Evolutionary conservation across 2,888 invertebrate genomes (phyloP), one percentile per base, ranked within the genome.

Genomic region (Ectemnius lituratus): DNA sequence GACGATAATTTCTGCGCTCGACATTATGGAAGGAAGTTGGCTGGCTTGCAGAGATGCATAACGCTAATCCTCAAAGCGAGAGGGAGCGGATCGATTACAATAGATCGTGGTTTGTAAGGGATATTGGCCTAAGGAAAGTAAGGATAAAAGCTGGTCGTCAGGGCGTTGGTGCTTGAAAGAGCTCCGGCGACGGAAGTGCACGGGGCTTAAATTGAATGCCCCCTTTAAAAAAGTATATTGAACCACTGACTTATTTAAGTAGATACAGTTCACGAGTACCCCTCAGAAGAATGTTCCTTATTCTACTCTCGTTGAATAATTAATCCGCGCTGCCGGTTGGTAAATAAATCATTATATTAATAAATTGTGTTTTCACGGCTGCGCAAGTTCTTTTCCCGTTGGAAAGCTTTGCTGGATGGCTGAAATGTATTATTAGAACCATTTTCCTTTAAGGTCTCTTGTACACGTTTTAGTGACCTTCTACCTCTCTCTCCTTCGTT

Each of bases 1-100:
- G 60, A 82, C 64, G 70, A 79, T 75, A 75, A 74, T 78, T 78
- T 63, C 62, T 59, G 23, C 63, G 18, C 28, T 49, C 2, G 46
- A 20, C 18, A 59, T 2, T 49, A 11, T 13, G 45, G n/a, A 16
- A 4, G 11, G 11, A 11, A n/a, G 4, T 28, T 4, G 4, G 20
- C 20, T 11, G 45, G 37, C 4, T 67, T 64, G 67, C 67, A 56
- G 28, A 65, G 49, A 60, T 47, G 11, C 49, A 18, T 62, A 67
- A 73, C 65, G 61, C 8, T 61, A 46, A 56, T 56, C 56, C 16
- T 52, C 66, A 66, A 49, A 27, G 45, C 20, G 61, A n/a, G 62
- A 14, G 56, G 52, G 14, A 46, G 58, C 49, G 27, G 63, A 60
- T 67, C 62, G 70, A 62, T 67, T 56, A 56, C 37, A 28, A 63